A percentile compares a stretch with the other conserved stretches of the same genome.
phyloP scores from a whole-genome alignment of 2,113 vertebrate genomes.

The Calonectris borealis region DNA sequence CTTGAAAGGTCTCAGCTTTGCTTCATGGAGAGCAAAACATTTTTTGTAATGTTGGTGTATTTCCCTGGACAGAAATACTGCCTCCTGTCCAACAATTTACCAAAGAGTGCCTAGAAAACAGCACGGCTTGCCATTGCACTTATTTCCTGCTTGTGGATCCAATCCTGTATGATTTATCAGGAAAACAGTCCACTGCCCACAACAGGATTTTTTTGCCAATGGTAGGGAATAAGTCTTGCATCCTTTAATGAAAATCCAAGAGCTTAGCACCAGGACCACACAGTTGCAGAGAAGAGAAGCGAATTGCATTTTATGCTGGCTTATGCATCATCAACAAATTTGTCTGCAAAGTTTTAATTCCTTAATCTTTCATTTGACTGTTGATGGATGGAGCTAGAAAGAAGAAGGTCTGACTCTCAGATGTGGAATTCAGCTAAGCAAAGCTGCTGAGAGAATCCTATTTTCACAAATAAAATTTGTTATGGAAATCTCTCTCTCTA shows the following conservation, averaged over 20 bases:
- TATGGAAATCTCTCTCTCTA: background rate
- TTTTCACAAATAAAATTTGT: background rate
- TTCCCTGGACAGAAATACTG: background rate
- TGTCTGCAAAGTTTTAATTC: background rate
- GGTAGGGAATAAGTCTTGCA: background rate
- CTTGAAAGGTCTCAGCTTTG: background rate
- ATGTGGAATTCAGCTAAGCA: background rate
- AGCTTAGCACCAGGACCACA: background rate
- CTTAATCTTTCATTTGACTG: background rate
- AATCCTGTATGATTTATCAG: background rate
- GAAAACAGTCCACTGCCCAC: background rate
- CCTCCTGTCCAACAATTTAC: background rate
- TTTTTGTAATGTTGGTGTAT: background rate
- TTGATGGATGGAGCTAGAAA: background rate
- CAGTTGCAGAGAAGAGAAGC: background rate
- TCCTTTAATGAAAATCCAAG: background rate
- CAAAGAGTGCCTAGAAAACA: background rate
- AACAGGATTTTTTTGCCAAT: background rate
- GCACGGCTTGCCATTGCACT: background rate
- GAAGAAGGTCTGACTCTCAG: background rate
- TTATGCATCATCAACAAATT: background rate
- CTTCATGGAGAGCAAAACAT: background rate
- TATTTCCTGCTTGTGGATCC: background rate
- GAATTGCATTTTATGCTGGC: background rate
- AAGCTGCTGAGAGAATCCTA: background rate